These are phyloP conservation scores for Antitype chi DNA, from an alignment of 2,888 invertebrate genomes.

Conservation along the genomic window DNA sequence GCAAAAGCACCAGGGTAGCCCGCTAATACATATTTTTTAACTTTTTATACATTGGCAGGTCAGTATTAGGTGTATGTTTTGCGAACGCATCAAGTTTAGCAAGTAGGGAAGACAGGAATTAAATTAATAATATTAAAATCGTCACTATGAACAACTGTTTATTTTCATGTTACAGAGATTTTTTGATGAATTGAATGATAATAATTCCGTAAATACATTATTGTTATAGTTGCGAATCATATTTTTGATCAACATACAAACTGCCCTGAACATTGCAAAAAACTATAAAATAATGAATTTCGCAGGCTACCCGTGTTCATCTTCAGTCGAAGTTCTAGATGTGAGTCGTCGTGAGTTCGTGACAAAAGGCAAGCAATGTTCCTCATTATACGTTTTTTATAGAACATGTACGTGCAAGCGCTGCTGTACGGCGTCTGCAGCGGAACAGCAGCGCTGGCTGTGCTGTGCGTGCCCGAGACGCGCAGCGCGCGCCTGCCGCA, in stretches of 20 bases:
- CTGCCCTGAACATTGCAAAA: background rate
- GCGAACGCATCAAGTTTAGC: background rate
- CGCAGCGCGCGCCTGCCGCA: constrained; percentile 89
- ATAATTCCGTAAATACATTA: background rate
- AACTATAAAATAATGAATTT: too few species aligned
- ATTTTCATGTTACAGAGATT: background rate
- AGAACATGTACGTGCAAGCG: constrained; percentile 80
- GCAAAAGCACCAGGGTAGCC: background rate
- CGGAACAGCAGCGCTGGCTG: constrained; percentile 86
- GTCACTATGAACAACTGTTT: background rate
- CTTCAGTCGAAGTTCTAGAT: background rate
- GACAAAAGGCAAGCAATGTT: background rate
- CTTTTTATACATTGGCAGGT: too few species aligned
- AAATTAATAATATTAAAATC: background rate
- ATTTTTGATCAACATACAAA: background rate
- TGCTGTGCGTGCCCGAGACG: constrained; percentile 91
- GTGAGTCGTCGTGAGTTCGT: background rate
- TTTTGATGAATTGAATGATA: background rate
- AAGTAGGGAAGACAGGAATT: background rate
- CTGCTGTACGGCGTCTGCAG: constrained; percentile 87
- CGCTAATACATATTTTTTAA: background rate
- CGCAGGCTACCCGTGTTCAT: background rate
- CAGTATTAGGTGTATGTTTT: background rate
- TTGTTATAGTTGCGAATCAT: background rate
- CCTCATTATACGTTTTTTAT: constrained; percentile 38